Evolutionary conservation across 2,113 vertebrate species (phyloP).

Genomic region (Manacus vitellinus): DNA sequence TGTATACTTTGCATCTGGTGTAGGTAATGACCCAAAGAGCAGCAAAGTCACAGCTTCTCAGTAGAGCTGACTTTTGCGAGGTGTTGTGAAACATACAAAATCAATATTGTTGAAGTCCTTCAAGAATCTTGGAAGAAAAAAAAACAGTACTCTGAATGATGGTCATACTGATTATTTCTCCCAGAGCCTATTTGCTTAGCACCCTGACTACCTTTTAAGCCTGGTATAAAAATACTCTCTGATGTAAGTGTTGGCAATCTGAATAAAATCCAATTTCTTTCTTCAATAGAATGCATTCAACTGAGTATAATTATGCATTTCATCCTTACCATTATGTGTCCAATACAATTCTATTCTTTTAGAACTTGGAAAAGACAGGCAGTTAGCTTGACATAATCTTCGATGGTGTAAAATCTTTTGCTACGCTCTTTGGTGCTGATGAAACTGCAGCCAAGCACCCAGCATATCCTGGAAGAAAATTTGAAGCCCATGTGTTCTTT

Average conservation of each 20-base stretch:
- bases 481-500: background rate
- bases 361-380: background rate
- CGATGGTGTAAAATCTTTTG: background rate
- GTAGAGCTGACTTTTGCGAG: background rate
- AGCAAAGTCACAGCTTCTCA: background rate
- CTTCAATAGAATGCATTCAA: background rate
- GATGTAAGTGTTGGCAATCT: background rate
- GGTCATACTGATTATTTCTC: background rate
- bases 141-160: background rate
- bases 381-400: background rate
- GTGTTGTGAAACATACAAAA: background rate
- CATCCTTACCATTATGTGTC: background rate
- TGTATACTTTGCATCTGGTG: background rate
- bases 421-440: background rate
- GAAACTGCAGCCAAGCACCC: background rate
- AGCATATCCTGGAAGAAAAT: background rate
- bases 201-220: background rate
- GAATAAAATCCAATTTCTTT: constrained; percentile 11
- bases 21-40: background rate
- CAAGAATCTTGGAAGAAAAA: background rate
- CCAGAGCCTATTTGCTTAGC: background rate
- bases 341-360: background rate
- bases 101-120: background rate
- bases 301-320: background rate
- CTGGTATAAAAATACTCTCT: background rate